Evolutionary conservation across 1,140 invertebrate genomes (phyloP).

Genomic region (Caenorhabditis inopinata): DNA sequence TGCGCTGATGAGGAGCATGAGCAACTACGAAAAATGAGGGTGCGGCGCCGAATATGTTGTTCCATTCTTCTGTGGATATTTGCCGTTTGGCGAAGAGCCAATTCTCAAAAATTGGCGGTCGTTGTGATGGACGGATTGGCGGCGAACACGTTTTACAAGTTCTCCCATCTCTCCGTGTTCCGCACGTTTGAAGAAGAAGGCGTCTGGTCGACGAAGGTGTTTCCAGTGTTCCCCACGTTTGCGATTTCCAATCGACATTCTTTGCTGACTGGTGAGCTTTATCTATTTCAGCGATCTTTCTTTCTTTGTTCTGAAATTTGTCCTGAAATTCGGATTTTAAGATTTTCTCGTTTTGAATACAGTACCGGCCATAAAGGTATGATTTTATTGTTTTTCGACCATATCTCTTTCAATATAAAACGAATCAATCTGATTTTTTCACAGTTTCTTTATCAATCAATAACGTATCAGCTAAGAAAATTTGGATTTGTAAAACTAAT

Average conservation of each 20-base stretch:
- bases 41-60: background rate
- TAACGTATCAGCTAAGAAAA: too few relatives aligned
- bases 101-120: conserved; percentile 3
- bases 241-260: conserved; percentile 41
- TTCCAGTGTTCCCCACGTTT: conserved; percentile 40
- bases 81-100: background rate
- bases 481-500: too few relatives aligned
- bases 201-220: conserved; percentile 31
- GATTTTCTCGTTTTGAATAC: too few relatives aligned
- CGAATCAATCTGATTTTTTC: too few relatives aligned
- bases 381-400: too few relatives aligned
- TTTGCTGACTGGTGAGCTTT: conserved; percentile 39
- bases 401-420: too few relatives aligned
- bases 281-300: too few relatives aligned
- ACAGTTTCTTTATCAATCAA: too few relatives aligned
- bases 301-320: background rate
- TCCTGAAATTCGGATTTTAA: background rate
- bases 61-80: background rate
- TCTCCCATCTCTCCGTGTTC: conserved; percentile 21
- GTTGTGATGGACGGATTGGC: conserved; percentile 38
- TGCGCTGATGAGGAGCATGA: too few relatives aligned
- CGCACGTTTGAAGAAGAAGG: conserved; percentile 41
- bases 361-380: too few relatives aligned
- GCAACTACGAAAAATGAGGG: background rate
- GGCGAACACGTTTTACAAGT: conserved; percentile 21